phyloP scores from a whole-genome alignment of 23 tunicate species.

The Phallusia fumigata region DNA sequence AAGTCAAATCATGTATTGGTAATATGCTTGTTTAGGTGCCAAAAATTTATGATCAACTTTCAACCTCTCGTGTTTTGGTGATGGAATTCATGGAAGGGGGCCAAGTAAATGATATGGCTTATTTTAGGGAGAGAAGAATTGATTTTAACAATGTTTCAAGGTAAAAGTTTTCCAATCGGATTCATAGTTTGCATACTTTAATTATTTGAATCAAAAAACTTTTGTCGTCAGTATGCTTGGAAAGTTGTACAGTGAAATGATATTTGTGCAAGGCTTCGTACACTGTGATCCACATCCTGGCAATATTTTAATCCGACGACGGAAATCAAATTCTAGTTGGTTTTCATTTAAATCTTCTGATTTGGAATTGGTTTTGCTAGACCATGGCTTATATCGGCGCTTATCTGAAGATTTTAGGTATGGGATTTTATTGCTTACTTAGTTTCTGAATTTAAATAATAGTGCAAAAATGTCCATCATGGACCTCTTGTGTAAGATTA shows the following conservation, averaged over 20 bases:
- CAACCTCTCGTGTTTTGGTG: conserved; percentile 69
- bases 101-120: conserved; percentile 72
- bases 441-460: no score
- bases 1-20: no score
- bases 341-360: not conserved
- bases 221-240: conserved; percentile 51
- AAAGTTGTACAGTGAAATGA: conserved; percentile 94
- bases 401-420: conserved; percentile 78
- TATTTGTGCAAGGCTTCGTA: conserved; percentile 93
- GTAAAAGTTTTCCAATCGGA: not conserved
- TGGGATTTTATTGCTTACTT: not conserved
- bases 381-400: conserved; percentile 87
- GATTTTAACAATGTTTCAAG: conserved; percentile 69
- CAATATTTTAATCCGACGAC: conserved; percentile 67
- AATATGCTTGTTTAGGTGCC: conserved; percentile 76
- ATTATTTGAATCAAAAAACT: not conserved
- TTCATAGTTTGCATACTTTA: not conserved
- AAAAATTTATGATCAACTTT: conserved; percentile 44
- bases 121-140: conserved; percentile 45
- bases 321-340: conserved; percentile 8
- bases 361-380: conserved; percentile 72
- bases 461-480: no score
- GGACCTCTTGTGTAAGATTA: no score
- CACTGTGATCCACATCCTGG: conserved; percentile 99
- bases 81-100: conserved; percentile 95